These are phyloP conservation scores for Dryadula phaetusa DNA, from an alignment of 2,888 invertebrate species.

Conservation along the genomic window DNA sequence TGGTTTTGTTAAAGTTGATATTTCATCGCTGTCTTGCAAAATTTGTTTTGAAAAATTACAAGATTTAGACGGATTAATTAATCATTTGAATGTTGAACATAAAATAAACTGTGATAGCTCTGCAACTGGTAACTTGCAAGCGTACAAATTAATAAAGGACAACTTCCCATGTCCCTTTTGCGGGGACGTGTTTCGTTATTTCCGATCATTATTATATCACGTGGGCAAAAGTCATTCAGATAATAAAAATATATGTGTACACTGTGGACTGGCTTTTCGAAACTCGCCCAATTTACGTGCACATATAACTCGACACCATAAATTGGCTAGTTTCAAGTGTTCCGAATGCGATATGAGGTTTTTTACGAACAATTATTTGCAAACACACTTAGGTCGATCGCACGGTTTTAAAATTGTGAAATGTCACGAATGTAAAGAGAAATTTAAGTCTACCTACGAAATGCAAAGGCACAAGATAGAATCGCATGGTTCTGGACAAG, in stretches of 20 bases:
- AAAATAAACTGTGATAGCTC: constrained; percentile 56
- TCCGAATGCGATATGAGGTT: constrained; percentile 57
- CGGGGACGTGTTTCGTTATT: constrained; percentile 60
- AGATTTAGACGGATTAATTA: constrained; percentile 56
- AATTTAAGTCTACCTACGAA: constrained; percentile 62
- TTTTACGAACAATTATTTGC: constrained; percentile 54
- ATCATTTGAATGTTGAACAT: constrained; percentile 61
- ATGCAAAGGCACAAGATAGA: constrained; percentile 64
- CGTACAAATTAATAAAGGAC: constrained; percentile 62
- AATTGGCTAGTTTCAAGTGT: constrained; percentile 57
- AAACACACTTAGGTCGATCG: constrained; percentile 59
- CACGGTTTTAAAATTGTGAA: constrained; percentile 61
- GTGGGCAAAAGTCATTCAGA: constrained; percentile 62
- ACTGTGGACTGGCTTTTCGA: constrained; percentile 65
- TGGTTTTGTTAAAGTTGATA: constrained; percentile 69
- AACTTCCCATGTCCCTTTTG: constrained; percentile 67
- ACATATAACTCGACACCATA: constrained; percentile 61
- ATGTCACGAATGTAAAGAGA: constrained; percentile 64
- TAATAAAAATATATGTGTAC: constrained; percentile 65
- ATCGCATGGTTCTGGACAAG: constrained; percentile 63
- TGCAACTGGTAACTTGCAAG: constrained; percentile 56
- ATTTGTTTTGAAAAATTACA: constrained; percentile 56
- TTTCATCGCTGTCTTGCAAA: constrained; percentile 61
- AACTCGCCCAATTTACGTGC: constrained; percentile 64
- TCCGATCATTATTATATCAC: constrained; percentile 63